Evolutionary conservation across 1,140 invertebrate species (phyloP).

Genomic region (Drosophila tsacasi): DNA sequence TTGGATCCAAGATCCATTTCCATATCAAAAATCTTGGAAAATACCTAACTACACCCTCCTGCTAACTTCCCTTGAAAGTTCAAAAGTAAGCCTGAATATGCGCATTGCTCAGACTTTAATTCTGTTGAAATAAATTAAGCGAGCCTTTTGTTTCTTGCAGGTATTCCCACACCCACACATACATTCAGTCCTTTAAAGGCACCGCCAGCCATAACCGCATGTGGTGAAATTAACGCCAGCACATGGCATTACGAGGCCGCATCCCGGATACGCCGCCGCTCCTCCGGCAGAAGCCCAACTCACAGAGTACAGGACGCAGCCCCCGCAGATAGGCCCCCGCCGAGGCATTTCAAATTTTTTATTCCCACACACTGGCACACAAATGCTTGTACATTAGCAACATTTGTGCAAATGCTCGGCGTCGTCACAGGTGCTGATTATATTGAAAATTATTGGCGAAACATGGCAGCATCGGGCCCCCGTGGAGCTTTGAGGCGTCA

Average conservation of each 20-base stretch:
- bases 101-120: slow-evolving; percentile 6
- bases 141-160: neutral
- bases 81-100: too few species aligned
- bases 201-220: slow-evolving; percentile 39
- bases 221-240: slow-evolving; percentile 67
- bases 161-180: slow-evolving; percentile 1
- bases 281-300: neutral
- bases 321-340: slow-evolving; percentile 10
- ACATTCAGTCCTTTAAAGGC: slow-evolving; percentile 1
- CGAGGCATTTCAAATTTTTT: slow-evolving; percentile 60
- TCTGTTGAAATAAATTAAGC: slow-evolving; percentile 20
- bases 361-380: slow-evolving; percentile 43
- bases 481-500: slow-evolving; percentile 16
- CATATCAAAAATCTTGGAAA: too few species aligned
- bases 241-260: slow-evolving; percentile 50
- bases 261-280: slow-evolving; percentile 9
- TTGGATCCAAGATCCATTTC: too few species aligned
- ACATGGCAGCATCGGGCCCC: slow-evolving; percentile 59
- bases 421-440: slow-evolving; percentile 77
- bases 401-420: slow-evolving; percentile 66
- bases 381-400: slow-evolving; percentile 81
- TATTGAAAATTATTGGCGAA: slow-evolving; percentile 81
- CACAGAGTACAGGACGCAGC: neutral
- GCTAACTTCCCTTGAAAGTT: too few species aligned
- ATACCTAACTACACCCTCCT: too few species aligned